These are phyloP conservation scores for Ennomos quercinarius DNA, from an alignment of 2,888 invertebrate genomes.

Conservation along the genomic window DNA sequence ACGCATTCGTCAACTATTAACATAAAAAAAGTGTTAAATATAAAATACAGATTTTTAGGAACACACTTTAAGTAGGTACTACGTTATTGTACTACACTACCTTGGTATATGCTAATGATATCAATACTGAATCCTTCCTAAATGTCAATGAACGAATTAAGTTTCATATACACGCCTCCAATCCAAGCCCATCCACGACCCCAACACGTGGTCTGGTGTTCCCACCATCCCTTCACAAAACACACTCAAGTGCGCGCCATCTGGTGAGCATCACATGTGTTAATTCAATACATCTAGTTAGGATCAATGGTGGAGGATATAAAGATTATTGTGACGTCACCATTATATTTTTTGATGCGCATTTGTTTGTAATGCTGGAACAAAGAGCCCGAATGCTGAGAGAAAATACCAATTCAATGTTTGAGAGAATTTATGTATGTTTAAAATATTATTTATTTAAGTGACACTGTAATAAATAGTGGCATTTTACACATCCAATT, in stretches of 20 bases:
- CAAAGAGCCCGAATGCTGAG: slow-evolving; percentile 1
- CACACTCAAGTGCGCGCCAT: slow-evolving; percentile 72
- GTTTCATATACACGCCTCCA: slow-evolving; percentile 6
- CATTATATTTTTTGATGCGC: slow-evolving; percentile 45
- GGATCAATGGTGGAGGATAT: slow-evolving; percentile 37
- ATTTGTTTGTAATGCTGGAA: slow-evolving; percentile 30
- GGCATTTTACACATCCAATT: too few species aligned
- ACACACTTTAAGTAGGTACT: too few species aligned
- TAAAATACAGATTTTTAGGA: too few species aligned
- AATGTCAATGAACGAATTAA: slow-evolving; percentile 26
- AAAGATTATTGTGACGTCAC: slow-evolving; percentile 38
- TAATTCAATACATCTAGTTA: slow-evolving; percentile 45
- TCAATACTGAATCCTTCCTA: slow-evolving; percentile 4
- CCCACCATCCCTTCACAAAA: slow-evolving; percentile 67
- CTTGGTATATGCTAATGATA: background rate
- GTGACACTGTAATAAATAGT: too few species aligned
- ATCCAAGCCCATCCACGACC: slow-evolving; percentile 17
- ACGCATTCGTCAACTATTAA: too few species aligned
- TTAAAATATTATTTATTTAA: too few species aligned
- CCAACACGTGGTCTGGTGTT: slow-evolving; percentile 48
- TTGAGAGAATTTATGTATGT: too few species aligned
- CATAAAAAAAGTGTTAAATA: too few species aligned
- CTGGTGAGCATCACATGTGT: slow-evolving; percentile 68
- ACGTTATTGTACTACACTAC: too few species aligned
- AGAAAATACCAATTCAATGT: too few species aligned